These are phyloP conservation scores for Gymnoscopelus microlampas DNA, from an alignment of 2,797 vertebrate species.

Conservation along the genomic window DNA sequence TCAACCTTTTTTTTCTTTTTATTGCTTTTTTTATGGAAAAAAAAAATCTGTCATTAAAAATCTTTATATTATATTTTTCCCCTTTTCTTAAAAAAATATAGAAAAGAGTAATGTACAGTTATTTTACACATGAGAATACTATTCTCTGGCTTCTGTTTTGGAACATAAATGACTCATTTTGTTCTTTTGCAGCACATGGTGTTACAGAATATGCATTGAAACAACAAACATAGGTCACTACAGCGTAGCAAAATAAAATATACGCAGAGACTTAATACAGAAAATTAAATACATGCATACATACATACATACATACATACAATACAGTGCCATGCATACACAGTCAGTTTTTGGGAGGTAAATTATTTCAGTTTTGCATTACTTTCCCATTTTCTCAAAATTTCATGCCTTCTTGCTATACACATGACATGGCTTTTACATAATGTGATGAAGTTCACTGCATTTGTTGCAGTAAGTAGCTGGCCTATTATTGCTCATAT, in stretches of 20 bases:
- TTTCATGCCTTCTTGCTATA: slow-evolving; percentile 81
- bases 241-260: slow-evolving; percentile 62
- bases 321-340: slow-evolving; percentile 84
- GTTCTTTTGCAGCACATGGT: slow-evolving; percentile 74
- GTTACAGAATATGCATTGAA: slow-evolving; percentile 78
- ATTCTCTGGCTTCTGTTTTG: slow-evolving; percentile 75
- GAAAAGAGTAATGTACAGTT: slow-evolving; percentile 81
- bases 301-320: slow-evolving; percentile 83
- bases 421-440: slow-evolving; percentile 75
- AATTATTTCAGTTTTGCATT: slow-evolving; percentile 76
- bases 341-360: slow-evolving; percentile 76
- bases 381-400: slow-evolving; percentile 68
- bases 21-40: slow-evolving; percentile 66
- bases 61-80: slow-evolving; percentile 66
- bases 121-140: slow-evolving; percentile 77
- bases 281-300: slow-evolving; percentile 83
- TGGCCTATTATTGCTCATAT: slow-evolving; percentile 32
- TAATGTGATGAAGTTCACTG: slow-evolving; percentile 46
- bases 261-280: slow-evolving; percentile 65
- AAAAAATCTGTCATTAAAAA: slow-evolving; percentile 77
- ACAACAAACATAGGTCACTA: slow-evolving; percentile 70
- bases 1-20: slow-evolving; percentile 71
- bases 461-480: slow-evolving; percentile 42
- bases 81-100: slow-evolving; percentile 80
- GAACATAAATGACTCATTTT: slow-evolving; percentile 66